phyloP scores from a whole-genome alignment of 2,113 vertebrate genomes.

The Dasyurus viverrinus region DNA sequence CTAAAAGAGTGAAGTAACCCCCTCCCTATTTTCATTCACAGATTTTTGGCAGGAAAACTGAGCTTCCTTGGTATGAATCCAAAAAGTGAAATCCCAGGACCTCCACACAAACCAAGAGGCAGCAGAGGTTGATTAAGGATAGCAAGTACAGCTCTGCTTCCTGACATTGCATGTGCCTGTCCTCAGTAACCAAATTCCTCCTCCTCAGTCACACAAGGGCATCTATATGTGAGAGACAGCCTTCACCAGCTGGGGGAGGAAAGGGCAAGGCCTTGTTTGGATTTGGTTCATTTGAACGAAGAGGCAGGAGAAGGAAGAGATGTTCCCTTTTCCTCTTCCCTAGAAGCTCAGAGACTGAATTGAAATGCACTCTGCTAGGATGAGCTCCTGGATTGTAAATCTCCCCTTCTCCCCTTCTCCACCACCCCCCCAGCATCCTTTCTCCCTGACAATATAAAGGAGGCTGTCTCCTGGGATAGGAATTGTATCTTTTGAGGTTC shows the following conservation, averaged over 20 bases:
- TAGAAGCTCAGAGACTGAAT: background rate
- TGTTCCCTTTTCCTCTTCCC: background rate
- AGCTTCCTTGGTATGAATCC: constrained; percentile 25
- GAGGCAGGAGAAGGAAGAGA: too few relatives aligned
- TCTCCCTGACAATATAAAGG: background rate
- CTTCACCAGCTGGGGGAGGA: background rate
- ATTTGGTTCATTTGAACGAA: background rate
- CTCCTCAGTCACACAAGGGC: background rate
- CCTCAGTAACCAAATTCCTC: background rate
- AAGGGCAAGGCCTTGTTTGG: background rate
- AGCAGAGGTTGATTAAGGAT: constrained; percentile 29
- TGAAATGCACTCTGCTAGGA: background rate
- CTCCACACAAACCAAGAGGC: background rate
- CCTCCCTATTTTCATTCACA: constrained; percentile 8
- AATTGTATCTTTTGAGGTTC: background rate
- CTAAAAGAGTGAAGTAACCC: background rate
- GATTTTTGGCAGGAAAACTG: constrained; percentile 51
- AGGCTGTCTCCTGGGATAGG: background rate
- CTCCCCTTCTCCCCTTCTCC: background rate
- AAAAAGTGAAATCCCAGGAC: constrained; percentile 43
- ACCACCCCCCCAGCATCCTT: background rate
- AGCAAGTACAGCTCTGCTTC: background rate
- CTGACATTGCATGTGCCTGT: background rate
- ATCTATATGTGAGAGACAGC: background rate
- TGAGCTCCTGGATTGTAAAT: background rate